Conservation (phyloP, 2,888 invertebrate genomes). For the Leptura quadrifasciata region DNA sequence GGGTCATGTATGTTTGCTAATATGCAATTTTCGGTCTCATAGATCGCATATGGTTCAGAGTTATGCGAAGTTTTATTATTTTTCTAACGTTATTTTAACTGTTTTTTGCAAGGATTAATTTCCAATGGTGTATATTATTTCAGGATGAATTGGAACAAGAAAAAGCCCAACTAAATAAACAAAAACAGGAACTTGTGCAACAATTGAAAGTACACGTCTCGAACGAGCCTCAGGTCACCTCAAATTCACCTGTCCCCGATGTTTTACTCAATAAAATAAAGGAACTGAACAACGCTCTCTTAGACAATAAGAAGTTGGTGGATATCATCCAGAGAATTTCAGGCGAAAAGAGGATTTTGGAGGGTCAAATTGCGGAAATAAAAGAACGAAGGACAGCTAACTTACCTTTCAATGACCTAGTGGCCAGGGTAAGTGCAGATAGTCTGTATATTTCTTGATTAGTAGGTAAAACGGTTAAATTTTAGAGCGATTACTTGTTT, state of each 20-base stretch:
- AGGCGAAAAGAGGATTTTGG: slow-evolving; percentile 74
- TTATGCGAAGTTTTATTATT: too few species aligned
- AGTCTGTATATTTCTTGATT: neutral
- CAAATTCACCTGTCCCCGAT: slow-evolving; percentile 46
- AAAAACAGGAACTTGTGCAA: slow-evolving; percentile 70
- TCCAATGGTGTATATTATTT: too few species aligned
- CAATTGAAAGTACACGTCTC: slow-evolving; percentile 68
- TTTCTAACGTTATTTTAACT: too few species aligned
- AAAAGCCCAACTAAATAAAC: slow-evolving; percentile 72
- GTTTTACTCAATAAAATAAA: slow-evolving; percentile 61
- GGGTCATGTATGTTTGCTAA: too few species aligned
- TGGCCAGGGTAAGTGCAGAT: slow-evolving; percentile 62
- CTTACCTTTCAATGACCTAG: slow-evolving; percentile 67
- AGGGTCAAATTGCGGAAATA: slow-evolving; percentile 74
- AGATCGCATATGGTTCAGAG: too few species aligned
- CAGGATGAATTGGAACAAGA: slow-evolving; percentile 75
- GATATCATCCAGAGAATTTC: slow-evolving; percentile 70
- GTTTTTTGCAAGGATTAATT: too few species aligned
- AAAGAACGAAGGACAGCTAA: slow-evolving; percentile 64
- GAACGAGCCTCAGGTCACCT: slow-evolving; percentile 18
- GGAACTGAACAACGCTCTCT: slow-evolving; percentile 75
- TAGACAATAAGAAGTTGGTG: slow-evolving; percentile 76
- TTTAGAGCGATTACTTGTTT: slow-evolving; percentile 78
- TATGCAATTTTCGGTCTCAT: too few species aligned
- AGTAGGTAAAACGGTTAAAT: slow-evolving; percentile 56